Conservation (phyloP, 2,888 invertebrate species). For the Lycocerus yunnanus region DNA sequence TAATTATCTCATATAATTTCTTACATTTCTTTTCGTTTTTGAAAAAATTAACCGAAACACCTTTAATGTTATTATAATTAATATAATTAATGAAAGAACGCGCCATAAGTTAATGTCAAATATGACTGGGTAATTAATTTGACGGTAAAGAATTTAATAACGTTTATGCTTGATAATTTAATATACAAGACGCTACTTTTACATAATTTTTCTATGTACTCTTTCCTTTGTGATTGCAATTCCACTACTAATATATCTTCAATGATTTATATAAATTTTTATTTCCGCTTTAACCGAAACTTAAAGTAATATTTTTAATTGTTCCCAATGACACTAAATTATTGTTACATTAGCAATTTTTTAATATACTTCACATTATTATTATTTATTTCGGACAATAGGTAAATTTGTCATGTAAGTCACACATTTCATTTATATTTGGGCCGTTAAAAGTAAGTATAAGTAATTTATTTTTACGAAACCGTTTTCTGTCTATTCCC, state of each 20-base stretch:
- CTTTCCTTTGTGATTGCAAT: background rate
- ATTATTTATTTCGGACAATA: background rate
- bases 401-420: background rate
- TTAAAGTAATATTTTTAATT: background rate
- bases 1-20: too few species aligned
- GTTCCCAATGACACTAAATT: background rate
- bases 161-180: background rate
- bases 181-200: background rate
- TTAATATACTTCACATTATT: background rate
- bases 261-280: background rate
- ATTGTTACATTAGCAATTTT: background rate
- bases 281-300: background rate
- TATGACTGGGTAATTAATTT: background rate
- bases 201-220: background rate
- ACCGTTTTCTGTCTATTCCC: background rate
- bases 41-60: background rate
- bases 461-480: background rate
- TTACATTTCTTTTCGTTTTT: too few species aligned
- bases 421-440: background rate
- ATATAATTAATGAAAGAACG: background rate
- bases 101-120: constrained; percentile 1
- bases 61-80: background rate
- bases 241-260: background rate
- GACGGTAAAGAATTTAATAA: background rate
- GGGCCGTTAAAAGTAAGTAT: background rate